These are phyloP conservation scores for Colossoma macropomum DNA, from an alignment of 2,113 vertebrate genomes.

Conservation along the genomic window DNA sequence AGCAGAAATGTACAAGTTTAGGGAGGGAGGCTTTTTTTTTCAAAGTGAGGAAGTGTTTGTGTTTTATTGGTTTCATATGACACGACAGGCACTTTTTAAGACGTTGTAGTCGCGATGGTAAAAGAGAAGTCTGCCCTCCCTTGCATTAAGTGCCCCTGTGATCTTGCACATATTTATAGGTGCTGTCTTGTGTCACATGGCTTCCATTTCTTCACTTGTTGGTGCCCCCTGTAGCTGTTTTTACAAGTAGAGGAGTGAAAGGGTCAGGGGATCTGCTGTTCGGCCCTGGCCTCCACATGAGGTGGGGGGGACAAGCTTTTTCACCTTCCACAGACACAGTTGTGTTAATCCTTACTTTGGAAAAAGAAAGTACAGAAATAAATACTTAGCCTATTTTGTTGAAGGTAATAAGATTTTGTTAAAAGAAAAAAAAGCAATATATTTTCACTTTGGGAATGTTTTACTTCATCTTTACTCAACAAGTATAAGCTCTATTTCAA, in stretches of 20 bases:
- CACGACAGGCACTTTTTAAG: constrained; percentile 80
- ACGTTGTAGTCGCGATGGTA: constrained; percentile 81
- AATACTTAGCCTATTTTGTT: not conserved
- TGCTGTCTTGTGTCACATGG: constrained; percentile 82
- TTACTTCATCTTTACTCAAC: no score
- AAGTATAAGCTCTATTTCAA: no score
- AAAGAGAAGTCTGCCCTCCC: constrained; percentile 76
- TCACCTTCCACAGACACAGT: constrained; percentile 17
- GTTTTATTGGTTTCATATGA: constrained; percentile 84
- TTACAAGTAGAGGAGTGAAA: constrained; percentile 79
- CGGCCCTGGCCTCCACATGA: constrained; percentile 40
- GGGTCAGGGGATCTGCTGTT: constrained; percentile 73
- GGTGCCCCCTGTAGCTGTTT: constrained; percentile 76
- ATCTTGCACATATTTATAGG: constrained; percentile 83
- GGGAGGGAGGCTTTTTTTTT: constrained; percentile 58
- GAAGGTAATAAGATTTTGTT: not conserved
- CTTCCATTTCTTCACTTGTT: constrained; percentile 82
- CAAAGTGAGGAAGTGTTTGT: constrained; percentile 75
- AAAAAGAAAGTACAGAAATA: not conserved
- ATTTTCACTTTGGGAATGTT: no score
- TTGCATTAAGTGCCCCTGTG: constrained; percentile 79
- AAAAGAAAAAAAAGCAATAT: not conserved
- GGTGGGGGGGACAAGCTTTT: not conserved
- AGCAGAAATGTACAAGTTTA: constrained; percentile 56
- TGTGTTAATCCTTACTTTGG: constrained; percentile 21